Base-by-base conservation (phyloP, 1,140 invertebrate genomes). In the Eumaeus atala region DNA sequence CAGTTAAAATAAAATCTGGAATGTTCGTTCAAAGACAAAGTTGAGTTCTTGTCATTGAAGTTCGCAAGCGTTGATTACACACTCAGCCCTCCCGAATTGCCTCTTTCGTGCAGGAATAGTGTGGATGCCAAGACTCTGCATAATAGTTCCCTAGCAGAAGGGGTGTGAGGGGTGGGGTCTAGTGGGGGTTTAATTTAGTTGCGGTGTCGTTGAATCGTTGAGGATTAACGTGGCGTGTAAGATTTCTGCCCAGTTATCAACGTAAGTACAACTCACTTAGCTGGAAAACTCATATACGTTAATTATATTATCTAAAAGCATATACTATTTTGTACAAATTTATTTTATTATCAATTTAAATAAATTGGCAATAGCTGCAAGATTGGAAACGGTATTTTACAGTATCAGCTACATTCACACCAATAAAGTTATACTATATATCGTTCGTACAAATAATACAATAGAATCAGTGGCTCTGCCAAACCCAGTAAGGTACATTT, bases 161-260 rank as follows among this genome's bases (percentile, higher is more conserved):
- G 56, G 48, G 35, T 34, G 54, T 16, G 17, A 12, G 50, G 57
- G 16, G 36, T 12, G 34, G 18, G 49, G 38, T 34, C 48, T 44
- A 18, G 34, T 34, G 52, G 18, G 52, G 40, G 48, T 59, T 59
- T 66, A 67, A 72, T 70, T 71, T 67, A 65, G 69, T 70, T 66
- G 67, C 62, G 62, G 72, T 58, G 67, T 56, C 48, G 28, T 35
- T 35, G 48, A 35, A 33, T 36, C 14, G 28, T 58, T 51, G 60
- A 57, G 62, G 67, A 64, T 70, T 68, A 72, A 70, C 68, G 64
- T 52, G 55, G 51, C 64, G 62, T 70, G 60, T 57, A 61, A 64
- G 37, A 54, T 48, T 48, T 55, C 35, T 48, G 56, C 50, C 61
- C 34, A 21, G 52, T 53, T 56, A 50, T 56, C 62, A 54, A 58